phyloP scores from a whole-genome alignment of 2,113 vertebrate genomes.

The Dissostichus mawsoni region DNA sequence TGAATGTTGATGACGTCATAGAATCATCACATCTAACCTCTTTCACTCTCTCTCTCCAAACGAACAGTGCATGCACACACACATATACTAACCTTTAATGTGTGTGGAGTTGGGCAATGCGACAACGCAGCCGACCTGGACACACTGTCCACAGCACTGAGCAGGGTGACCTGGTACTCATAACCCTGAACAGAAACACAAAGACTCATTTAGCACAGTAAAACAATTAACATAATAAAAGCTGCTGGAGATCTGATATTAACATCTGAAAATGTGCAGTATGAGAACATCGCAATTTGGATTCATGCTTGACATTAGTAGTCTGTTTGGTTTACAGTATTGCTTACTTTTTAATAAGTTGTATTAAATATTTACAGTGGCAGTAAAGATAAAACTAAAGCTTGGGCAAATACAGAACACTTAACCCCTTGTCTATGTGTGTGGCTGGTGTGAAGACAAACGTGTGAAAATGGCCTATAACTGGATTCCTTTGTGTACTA shows the following conservation, averaged over 20 bases:
- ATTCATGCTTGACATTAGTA: not conserved
- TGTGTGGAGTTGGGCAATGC: conserved; percentile 53
- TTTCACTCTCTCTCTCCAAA: not conserved
- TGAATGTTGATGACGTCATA: not conserved
- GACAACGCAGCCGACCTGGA: conserved; percentile 74
- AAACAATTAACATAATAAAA: not conserved
- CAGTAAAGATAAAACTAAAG: not conserved
- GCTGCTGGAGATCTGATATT: not conserved
- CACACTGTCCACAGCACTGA: conserved; percentile 87
- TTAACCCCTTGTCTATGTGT: not conserved
- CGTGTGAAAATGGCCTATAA: too few relatives aligned
- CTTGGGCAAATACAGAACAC: not conserved
- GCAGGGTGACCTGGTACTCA: conserved; percentile 62
- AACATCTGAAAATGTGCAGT: not conserved
- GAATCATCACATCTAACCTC: not conserved
- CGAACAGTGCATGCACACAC: not conserved
- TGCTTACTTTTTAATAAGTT: not conserved
- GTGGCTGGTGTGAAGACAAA: too few relatives aligned
- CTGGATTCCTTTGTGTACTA: too few relatives aligned
- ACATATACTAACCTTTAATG: conserved; percentile 68
- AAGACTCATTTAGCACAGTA: conserved; percentile 1
- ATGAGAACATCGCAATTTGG: not conserved
- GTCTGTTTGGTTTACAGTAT: not conserved
- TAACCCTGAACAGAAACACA: conserved; percentile 77
- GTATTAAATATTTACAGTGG: not conserved